phyloP scores from a whole-genome alignment of 2,888 invertebrate genomes.

The Drosophila hamatofila region DNA sequence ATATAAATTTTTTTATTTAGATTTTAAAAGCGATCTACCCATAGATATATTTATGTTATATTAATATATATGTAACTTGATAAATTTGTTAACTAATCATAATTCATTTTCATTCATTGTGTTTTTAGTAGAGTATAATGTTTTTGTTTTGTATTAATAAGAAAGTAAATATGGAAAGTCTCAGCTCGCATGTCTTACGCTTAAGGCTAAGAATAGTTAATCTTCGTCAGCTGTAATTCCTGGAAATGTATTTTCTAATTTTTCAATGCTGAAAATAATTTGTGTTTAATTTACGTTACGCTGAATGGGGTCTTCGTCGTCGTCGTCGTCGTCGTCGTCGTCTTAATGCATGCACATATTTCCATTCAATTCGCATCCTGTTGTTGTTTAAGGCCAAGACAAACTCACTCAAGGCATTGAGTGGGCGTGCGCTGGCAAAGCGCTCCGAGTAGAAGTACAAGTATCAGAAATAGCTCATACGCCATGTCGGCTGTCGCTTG shows the following conservation, averaged over 20 bases:
- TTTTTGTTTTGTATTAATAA: not conserved
- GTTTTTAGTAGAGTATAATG: not conserved
- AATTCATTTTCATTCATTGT: no score
- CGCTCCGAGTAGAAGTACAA: constrained; percentile 24
- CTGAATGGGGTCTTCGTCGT: no score
- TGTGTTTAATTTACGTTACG: not conserved
- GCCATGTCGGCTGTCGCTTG: constrained; percentile 29
- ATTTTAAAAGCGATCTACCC: no score
- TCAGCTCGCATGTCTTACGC: not conserved
- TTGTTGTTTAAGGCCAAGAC: not conserved
- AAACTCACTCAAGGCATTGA: constrained; percentile 34
- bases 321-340: no score
- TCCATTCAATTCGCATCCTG: not conserved
- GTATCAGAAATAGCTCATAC: constrained; percentile 36
- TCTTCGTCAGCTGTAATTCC: not conserved
- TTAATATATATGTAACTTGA: no score
- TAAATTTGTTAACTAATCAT: no score
- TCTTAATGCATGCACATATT: constrained; percentile 6
- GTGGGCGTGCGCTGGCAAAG: constrained; percentile 29
- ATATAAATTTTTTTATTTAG: no score
- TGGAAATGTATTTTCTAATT: not conserved
- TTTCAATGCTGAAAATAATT: not conserved
- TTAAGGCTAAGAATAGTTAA: not conserved
- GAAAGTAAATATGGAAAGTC: not conserved
- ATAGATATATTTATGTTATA: no score